phyloP scores from a whole-genome alignment of 1,140 invertebrate species.

The Pogonus chalceus region DNA sequence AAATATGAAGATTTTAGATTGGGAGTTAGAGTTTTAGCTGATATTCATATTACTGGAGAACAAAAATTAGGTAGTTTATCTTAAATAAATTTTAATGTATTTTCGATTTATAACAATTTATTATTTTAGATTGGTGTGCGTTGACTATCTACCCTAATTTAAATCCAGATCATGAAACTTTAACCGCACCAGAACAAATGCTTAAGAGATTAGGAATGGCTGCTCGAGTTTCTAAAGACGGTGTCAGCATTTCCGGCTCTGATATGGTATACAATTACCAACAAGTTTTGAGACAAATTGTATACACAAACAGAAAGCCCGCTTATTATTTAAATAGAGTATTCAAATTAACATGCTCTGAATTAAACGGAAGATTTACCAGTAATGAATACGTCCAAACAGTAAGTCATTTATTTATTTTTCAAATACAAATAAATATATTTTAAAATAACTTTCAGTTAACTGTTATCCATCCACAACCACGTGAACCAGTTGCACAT shows the following conservation, averaged over 20 bases:
- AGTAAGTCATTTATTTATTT: conserved; percentile 42
- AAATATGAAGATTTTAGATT: conserved; percentile 77
- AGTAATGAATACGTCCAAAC: conserved; percentile 92
- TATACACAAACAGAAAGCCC: conserved; percentile 88
- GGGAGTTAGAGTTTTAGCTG: conserved; percentile 75
- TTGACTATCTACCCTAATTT: conserved; percentile 87
- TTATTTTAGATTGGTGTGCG: conserved; percentile 86
- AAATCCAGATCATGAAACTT: conserved; percentile 86
- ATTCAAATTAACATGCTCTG: conserved; percentile 88
- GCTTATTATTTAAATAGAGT: conserved; percentile 89
- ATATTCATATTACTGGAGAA: conserved; percentile 58
- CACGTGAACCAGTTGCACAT: conserved; percentile 46
- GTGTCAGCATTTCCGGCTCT: conserved; percentile 71
- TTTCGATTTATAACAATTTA: conserved; percentile 37
- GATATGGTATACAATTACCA: conserved; percentile 80
- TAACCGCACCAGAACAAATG: conserved; percentile 65
- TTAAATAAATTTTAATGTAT: conserved; percentile 15
- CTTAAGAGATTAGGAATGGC: conserved; percentile 50
- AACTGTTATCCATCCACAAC: conserved; percentile 69
- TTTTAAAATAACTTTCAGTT: conserved; percentile 40
- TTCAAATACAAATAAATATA: conserved; percentile 1
- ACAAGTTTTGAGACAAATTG: conserved; percentile 71
- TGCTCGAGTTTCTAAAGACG: conserved; percentile 71
- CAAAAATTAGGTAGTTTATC: conserved; percentile 26
- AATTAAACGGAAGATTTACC: conserved; percentile 83